These are phyloP conservation scores for Habroteleia sp. DNA, from an alignment of 2,888 invertebrate genomes.

Conservation along the genomic window DNA sequence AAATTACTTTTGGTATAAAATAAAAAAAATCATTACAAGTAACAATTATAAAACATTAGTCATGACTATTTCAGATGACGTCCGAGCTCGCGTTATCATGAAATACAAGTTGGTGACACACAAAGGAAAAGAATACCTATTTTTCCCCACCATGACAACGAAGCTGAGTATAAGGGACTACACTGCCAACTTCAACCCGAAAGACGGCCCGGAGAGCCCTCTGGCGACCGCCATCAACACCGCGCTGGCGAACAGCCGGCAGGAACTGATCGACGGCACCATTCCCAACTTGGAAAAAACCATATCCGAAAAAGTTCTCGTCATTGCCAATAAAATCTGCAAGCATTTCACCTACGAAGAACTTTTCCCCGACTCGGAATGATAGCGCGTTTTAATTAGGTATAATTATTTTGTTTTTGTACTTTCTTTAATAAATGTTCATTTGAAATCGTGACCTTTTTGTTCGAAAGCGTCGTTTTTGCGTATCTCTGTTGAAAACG, in stretches of 20 bases:
- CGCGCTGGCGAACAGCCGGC: slow-evolving; percentile 70
- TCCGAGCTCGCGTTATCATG: slow-evolving; percentile 50
- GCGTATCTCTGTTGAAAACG: too few relatives aligned
- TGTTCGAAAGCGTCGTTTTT: too few relatives aligned
- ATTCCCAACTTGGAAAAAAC: slow-evolving; percentile 76
- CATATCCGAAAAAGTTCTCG: slow-evolving; percentile 72
- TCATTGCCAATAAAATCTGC: slow-evolving; percentile 73
- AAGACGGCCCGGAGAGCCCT: slow-evolving; percentile 60
- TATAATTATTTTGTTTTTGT: too few relatives aligned
- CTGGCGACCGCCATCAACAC: slow-evolving; percentile 68
- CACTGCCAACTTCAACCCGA: slow-evolving; percentile 64
- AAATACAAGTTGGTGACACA: slow-evolving; percentile 62
- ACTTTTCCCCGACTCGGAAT: slow-evolving; percentile 76
- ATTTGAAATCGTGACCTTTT: too few relatives aligned
- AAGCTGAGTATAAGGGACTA: slow-evolving; percentile 69
- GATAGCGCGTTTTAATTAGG: neutral
- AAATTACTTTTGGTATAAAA: too few relatives aligned
- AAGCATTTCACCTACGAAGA: slow-evolving; percentile 76
- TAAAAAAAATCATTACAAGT: neutral
- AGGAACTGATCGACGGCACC: slow-evolving; percentile 75
- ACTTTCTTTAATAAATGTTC: too few relatives aligned
- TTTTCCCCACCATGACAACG: slow-evolving; percentile 69
- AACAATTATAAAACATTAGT: neutral
- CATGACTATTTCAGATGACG: slow-evolving; percentile 65
- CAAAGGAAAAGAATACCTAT: slow-evolving; percentile 67